Conservation (phyloP, 2,888 invertebrate genomes). For the Lochmaea crataegi region DNA sequence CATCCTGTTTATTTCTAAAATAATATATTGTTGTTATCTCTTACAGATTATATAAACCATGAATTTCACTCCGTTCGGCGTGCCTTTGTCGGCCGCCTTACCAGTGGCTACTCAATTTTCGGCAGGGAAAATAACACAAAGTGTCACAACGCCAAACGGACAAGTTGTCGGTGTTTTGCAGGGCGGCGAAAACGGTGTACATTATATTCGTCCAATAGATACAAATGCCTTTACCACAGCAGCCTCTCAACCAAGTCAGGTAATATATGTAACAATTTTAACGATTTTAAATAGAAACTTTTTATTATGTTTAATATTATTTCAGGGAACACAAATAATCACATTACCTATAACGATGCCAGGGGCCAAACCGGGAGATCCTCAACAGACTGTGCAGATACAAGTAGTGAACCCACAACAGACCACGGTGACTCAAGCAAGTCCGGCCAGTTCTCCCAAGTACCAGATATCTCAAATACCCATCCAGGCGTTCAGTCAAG, state of each 20-base stretch:
- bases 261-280: conserved; percentile 13
- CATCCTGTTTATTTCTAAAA: neutral
- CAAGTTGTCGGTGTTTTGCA: conserved; percentile 80
- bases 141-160: conserved; percentile 73
- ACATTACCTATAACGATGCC: conserved; percentile 84
- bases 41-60: conserved; percentile 64
- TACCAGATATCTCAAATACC: conserved; percentile 81
- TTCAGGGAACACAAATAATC: conserved; percentile 72
- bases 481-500: conserved; percentile 79
- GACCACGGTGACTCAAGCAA: conserved; percentile 58
- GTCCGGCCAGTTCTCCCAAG: conserved; percentile 73
- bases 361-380: conserved; percentile 79
- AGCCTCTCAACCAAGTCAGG: conserved; percentile 54
- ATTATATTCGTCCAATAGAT: conserved; percentile 77
- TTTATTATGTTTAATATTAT: conserved; percentile 1
- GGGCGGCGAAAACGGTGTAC: conserved; percentile 78
- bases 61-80: conserved; percentile 83
- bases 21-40: neutral
- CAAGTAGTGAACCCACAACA: conserved; percentile 67
- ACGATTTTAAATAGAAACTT: neutral
- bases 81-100: conserved; percentile 69
- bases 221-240: conserved; percentile 66
- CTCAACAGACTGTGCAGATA: conserved; percentile 82
- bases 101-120: conserved; percentile 74
- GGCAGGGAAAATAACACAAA: conserved; percentile 77